Base-by-base conservation (phyloP, 2,797 vertebrate genomes). In the Chelmon rostratus region DNA sequence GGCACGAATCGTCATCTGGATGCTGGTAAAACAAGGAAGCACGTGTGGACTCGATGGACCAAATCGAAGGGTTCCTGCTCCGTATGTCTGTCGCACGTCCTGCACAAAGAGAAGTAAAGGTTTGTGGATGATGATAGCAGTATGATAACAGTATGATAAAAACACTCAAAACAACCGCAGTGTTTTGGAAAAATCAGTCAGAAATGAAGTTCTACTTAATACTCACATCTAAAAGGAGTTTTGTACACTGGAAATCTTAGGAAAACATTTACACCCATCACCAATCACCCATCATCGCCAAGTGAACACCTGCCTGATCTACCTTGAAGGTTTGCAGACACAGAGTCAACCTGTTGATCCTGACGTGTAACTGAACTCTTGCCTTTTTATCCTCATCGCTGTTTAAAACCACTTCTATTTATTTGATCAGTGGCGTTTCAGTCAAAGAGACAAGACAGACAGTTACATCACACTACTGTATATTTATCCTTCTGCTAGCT, bases 41-140 rank as follows among this genome's bases (percentile, higher is more conserved):
- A 66, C n/a, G 35, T 50, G 73, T 63, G 31, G 63, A 84, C n/a
- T 56, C 5, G 62, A 37, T 79, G 62, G 77, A 49, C 23, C 5
- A 33, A 37, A 64, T 78, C 16, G 23, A 64, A 74, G 38, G 33
- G 25, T 71, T 85, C 71, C 81, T 68, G 58, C 62, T 85, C 25
- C 84, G 85, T 21, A 42, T 16, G 25, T 90, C 56, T 46, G 79
- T 50, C 53, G 73, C 65, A 66, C 23, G 66, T n/a, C n/a, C 83
- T 91, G 84, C 19, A 76, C 25, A 40, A 72, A 81, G 38, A 85
- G 8, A 73, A 40, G 23, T 6, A 54, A 25, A 44, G 5, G 12
- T 68, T 65, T 69, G 31, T 63, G 28, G 4, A 54, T 50, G 28
- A 76, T 4, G 6, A 75, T 31, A 6, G 9, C 0, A 8, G n/a